phyloP scores from a whole-genome alignment of 37 sponge, comb jelly and placozoan genomes.

The Aplysina aerophoba region DNA sequence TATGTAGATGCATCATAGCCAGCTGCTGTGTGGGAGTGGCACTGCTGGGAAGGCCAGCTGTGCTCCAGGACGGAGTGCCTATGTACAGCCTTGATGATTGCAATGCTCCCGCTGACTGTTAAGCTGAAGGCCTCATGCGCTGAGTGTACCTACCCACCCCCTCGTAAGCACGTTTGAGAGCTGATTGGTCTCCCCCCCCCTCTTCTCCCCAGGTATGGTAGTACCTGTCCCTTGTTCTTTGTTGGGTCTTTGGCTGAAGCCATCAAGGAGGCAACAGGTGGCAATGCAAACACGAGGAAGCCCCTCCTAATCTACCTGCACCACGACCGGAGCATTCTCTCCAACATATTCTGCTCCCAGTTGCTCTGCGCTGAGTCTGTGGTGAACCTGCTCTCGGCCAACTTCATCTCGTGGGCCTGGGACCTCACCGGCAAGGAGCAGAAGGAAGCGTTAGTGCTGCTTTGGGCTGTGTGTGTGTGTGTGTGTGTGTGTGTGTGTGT shows the following conservation, averaged over 20 bases:
- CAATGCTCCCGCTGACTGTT: too few relatives aligned
- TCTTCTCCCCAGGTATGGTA: constrained; percentile 65
- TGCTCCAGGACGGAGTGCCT: too few relatives aligned
- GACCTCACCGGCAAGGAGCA: constrained; percentile 74
- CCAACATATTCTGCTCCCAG: constrained; percentile 91
- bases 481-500: constrained; percentile 1
- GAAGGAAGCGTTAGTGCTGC: constrained; percentile 59
- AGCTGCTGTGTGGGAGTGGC: too few relatives aligned
- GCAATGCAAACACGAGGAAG: constrained; percentile 32
- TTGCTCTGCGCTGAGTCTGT: constrained; percentile 82
- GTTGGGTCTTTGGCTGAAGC: constrained; percentile 82
- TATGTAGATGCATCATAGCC: too few relatives aligned
- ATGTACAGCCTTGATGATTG: too few relatives aligned
- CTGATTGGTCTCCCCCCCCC: neutral
- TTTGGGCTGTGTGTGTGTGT: neutral
- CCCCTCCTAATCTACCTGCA: constrained; percentile 89
- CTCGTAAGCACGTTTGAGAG: too few relatives aligned
- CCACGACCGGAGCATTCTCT: constrained; percentile 86
- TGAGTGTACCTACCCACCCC: too few relatives aligned
- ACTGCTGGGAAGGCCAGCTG: too few relatives aligned
- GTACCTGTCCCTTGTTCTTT: constrained; percentile 79
- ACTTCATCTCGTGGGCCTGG: constrained; percentile 93
- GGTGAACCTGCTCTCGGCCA: constrained; percentile 70
- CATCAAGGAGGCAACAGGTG: constrained; percentile 69
- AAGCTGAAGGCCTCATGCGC: too few relatives aligned